A percentile compares a stretch with the other conserved stretches of the same genome.
phyloP scores from a whole-genome alignment of 2,888 invertebrate genomes.

The Parelbella ahira region DNA sequence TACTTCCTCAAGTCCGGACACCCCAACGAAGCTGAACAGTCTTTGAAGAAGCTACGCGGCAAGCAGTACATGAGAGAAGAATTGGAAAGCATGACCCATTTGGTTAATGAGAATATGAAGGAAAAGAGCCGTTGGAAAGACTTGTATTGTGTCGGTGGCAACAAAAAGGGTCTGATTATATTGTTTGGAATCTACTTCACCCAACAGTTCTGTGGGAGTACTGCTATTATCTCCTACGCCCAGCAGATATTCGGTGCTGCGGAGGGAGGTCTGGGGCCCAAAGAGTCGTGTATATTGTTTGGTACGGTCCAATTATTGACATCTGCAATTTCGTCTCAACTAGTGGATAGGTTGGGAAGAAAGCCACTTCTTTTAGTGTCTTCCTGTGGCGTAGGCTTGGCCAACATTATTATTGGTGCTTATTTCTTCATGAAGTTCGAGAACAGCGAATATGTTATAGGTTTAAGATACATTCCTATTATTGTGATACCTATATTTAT shows the following conservation, averaged over 20 bases:
- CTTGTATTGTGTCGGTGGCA: slow-evolving; percentile 66
- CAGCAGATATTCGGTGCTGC: slow-evolving; percentile 82
- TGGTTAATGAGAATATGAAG: slow-evolving; percentile 76
- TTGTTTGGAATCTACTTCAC: slow-evolving; percentile 81
- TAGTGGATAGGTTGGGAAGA: slow-evolving; percentile 82
- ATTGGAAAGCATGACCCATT: slow-evolving; percentile 73
- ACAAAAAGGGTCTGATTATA: slow-evolving; percentile 80
- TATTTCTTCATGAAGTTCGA: slow-evolving; percentile 78
- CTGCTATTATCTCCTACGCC: slow-evolving; percentile 80
- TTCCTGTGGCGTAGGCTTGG: slow-evolving; percentile 75
- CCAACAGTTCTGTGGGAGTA: slow-evolving; percentile 82
- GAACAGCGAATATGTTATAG: slow-evolving; percentile 62
- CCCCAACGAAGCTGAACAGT: slow-evolving; percentile 74
- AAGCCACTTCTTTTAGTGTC: slow-evolving; percentile 81
- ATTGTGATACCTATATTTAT: slow-evolving; percentile 81
- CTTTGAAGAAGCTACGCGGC: slow-evolving; percentile 80
- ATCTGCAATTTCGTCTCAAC: slow-evolving; percentile 77
- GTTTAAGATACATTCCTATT: slow-evolving; percentile 78
- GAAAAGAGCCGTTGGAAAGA: slow-evolving; percentile 72
- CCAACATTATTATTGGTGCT: slow-evolving; percentile 75
- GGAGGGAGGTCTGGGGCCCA: slow-evolving; percentile 62
- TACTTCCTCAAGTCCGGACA: slow-evolving; percentile 73
- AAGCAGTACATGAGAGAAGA: slow-evolving; percentile 76
- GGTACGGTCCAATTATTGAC: slow-evolving; percentile 77
- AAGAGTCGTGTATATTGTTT: slow-evolving; percentile 75